phyloP scores from a whole-genome alignment of 2,113 vertebrate species.

The Cyprinodon variegatus region DNA sequence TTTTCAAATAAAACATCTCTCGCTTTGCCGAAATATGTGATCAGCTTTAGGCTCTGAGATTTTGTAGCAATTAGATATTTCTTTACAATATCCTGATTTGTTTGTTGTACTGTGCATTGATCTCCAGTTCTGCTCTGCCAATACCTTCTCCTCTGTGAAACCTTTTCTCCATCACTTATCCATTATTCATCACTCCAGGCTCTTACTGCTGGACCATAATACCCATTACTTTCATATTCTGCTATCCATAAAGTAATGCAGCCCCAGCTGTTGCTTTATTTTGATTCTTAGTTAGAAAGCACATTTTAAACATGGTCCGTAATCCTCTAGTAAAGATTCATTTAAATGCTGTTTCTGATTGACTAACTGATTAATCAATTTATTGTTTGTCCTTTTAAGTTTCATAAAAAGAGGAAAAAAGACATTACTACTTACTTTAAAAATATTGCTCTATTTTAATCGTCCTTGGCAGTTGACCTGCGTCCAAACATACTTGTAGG shows the following conservation, averaged over 20 bases:
- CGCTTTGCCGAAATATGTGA: constrained; percentile 44
- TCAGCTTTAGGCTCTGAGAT: constrained; percentile 41
- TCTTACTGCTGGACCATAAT: constrained; percentile 24
- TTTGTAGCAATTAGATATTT: constrained; percentile 14
- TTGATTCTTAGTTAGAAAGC: constrained; percentile 16
- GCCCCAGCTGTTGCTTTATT: constrained; percentile 25
- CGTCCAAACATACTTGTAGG: too few relatives aligned
- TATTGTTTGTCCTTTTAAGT: too few relatives aligned
- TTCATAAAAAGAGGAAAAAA: too few relatives aligned
- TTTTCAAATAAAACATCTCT: neutral
- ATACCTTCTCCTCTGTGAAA: constrained; percentile 52
- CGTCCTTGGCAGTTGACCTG: too few relatives aligned
- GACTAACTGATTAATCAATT: too few relatives aligned
- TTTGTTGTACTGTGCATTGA: constrained; percentile 46
- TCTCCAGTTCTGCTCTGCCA: constrained; percentile 41
- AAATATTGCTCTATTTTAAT: too few relatives aligned
- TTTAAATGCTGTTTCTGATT: neutral
- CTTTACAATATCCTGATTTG: constrained; percentile 11
- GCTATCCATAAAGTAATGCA: constrained; percentile 22
- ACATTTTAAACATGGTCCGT: constrained; percentile 5
- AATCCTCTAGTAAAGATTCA: constrained; percentile 14
- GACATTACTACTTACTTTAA: too few relatives aligned
- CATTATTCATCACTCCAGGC: constrained; percentile 61
- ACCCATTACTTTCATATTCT: constrained; percentile 42
- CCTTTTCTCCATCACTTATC: constrained; percentile 54